phyloP scores from a whole-genome alignment of 2,888 invertebrate genomes.

The Barypeithes pellucidus region DNA sequence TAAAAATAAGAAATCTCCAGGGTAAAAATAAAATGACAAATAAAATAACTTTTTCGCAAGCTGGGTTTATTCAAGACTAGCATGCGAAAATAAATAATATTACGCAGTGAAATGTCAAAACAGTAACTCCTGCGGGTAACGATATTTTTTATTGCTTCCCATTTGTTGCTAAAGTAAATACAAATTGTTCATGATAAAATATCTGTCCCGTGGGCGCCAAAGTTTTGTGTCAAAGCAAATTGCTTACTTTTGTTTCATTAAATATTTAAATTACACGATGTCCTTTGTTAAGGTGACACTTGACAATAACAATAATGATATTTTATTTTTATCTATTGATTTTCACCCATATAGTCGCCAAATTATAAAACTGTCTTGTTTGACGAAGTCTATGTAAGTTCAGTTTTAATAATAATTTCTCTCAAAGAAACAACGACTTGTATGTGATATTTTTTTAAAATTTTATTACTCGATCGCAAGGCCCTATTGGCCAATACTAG shows the following conservation, averaged over 20 bases:
- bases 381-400: no score
- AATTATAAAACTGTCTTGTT: no score
- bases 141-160: slow-evolving; percentile 7
- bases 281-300: background rate
- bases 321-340: no score
- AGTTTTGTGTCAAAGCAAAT: background rate
- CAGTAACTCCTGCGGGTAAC: background rate
- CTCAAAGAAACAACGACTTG: no score
- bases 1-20: background rate
- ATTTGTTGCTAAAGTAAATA: background rate
- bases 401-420: no score
- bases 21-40: slow-evolving; percentile 9
- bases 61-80: background rate
- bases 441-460: no score
- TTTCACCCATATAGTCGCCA: no score
- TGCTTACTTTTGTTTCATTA: background rate
- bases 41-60: slow-evolving; percentile 6
- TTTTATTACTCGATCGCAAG: no score
- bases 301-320: no score
- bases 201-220: background rate
- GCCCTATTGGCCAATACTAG: no score
- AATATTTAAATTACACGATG: background rate
- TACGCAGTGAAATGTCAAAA: background rate
- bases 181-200: background rate
- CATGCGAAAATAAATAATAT: background rate